These are phyloP conservation scores for Drosophila sp. DNA, from an alignment of 1,140 invertebrate species.

Conservation along the genomic window DNA sequence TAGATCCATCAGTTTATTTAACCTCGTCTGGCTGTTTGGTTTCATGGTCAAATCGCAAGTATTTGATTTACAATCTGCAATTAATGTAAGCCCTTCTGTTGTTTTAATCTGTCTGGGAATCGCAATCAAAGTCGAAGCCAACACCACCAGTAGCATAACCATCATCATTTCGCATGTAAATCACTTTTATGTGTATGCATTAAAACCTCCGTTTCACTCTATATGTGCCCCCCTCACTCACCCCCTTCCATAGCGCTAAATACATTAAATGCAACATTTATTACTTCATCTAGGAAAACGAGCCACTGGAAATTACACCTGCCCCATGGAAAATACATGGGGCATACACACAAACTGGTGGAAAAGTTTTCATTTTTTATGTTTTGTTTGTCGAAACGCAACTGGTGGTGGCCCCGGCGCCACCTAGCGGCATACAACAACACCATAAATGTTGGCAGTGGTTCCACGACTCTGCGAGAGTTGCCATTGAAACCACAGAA, in stretches of 20 bases:
- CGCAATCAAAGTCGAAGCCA: slow-evolving; percentile 9
- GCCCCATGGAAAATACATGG: neutral
- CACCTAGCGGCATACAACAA: slow-evolving; percentile 44
- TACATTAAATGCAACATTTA: slow-evolving; percentile 79
- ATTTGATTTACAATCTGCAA: slow-evolving; percentile 14
- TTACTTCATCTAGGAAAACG: slow-evolving; percentile 63
- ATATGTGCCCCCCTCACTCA: slow-evolving; percentile 9
- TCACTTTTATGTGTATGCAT: slow-evolving; percentile 29
- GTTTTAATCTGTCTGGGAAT: slow-evolving; percentile 11
- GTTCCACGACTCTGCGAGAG: slow-evolving; percentile 35
- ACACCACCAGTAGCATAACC: slow-evolving; percentile 4
- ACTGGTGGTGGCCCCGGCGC: slow-evolving; percentile 47
- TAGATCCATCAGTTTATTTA: neutral
- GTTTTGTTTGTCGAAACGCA: slow-evolving; percentile 52
- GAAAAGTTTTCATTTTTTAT: slow-evolving; percentile 50
- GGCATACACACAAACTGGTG: neutral
- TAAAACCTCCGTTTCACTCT: slow-evolving; percentile 29
- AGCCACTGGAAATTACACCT: slow-evolving; percentile 60
- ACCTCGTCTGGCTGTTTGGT: neutral
- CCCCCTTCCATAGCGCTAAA: slow-evolving; percentile 38
- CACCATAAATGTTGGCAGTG: slow-evolving; percentile 74
- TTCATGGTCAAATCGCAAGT: slow-evolving; percentile 2
- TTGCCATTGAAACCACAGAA: slow-evolving; percentile 78
- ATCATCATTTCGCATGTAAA: slow-evolving; percentile 12
- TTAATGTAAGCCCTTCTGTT: slow-evolving; percentile 10